Percentiles rank a stretch among this genome's conserved stretches.
Evolutionary conservation across 2,888 invertebrate genomes (phyloP).

Genomic region (Diarsia dahlii): DNA sequence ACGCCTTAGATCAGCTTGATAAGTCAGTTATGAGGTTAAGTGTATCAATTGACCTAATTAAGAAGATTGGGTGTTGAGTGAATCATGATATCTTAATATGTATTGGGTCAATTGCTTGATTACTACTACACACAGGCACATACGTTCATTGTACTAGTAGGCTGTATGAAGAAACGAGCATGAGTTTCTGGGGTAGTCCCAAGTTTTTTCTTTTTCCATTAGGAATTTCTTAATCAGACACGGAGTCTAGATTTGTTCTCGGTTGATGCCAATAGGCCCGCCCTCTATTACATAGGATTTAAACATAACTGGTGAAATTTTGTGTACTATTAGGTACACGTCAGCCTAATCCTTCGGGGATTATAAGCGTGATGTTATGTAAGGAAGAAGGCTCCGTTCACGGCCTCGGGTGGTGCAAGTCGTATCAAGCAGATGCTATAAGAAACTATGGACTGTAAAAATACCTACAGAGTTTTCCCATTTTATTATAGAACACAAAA

Average conservation of each 20-base stretch:
- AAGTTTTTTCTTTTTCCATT: too few species aligned
- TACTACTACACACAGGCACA: not conserved
- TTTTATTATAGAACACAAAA: not conserved
- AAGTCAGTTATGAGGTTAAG: constrained; percentile 21
- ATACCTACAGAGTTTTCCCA: not conserved
- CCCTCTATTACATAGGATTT: too few species aligned
- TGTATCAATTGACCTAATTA: constrained; percentile 7
- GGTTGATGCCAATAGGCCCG: too few species aligned
- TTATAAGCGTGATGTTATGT: too few species aligned
- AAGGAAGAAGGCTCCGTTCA: not conserved
- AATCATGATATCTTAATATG: not conserved
- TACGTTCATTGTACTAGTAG: not conserved
- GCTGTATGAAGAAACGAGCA: not conserved
- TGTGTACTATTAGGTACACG: too few species aligned
- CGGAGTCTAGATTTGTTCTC: too few species aligned
- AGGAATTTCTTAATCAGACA: too few species aligned
- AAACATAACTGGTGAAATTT: too few species aligned
- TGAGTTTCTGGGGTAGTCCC: too few species aligned
- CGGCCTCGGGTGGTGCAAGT: not conserved
- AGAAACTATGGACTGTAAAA: not conserved
- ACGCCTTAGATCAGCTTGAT: not conserved
- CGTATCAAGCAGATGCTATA: not conserved
- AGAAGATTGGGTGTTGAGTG: not conserved
- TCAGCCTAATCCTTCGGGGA: too few species aligned
- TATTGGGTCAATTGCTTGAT: not conserved